Evolutionary conservation across 1,140 invertebrate genomes (phyloP), one percentile per base, ranked within the genome.

Genomic region (Capitella teleta): DNA sequence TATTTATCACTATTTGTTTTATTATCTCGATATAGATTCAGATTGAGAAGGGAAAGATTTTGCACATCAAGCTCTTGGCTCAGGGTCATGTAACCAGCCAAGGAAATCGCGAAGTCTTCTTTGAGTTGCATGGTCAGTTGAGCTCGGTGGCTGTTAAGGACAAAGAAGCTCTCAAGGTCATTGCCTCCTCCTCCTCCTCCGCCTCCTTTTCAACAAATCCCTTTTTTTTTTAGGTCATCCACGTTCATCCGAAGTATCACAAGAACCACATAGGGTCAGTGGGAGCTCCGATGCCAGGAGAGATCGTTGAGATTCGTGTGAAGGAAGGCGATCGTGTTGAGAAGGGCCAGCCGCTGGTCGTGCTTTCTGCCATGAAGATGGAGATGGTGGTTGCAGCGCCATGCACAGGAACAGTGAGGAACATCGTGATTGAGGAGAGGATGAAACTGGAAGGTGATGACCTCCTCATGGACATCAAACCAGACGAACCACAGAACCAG

Each of bases 311-410:
- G 38, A 57, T 78, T 19, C 74, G 71, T 57, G 90, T 98, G 0
- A 88, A 95, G 62, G 84, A 72, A 40, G 79, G 78, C 3, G 74
- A 77, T 52, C 81, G 78, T 42, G 87, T 98, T 0, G 85, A 90
- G 61, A 96, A 97, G 69, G 93, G 93, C 3, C 83, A 86, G 50
- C 81, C 92, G 0, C 74, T 99, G 25, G 80, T 97, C 1, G 91
- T 98, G 1, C 74, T 99, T 0, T 95, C 90, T 8, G 96, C 96
- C 4, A 99, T 99, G 96, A 99, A 99, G 74, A 98, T 98, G 95
- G 95, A 98, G 72, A 98, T 98, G 85, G 85, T 96, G 3, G 93
- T 99, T 0, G 93, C 96, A 70, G 83, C 92, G 1, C 93, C 94
- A 0, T 74, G 81, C 26, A 81, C 85, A 18, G 96, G 95, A 37